Percentiles rank a stretch among this genome's conserved stretches.
These are phyloP conservation scores for Zoroaster sp. DNA, from an alignment of 53 echinoderm and acorn worm species.

Conservation along the genomic window DNA sequence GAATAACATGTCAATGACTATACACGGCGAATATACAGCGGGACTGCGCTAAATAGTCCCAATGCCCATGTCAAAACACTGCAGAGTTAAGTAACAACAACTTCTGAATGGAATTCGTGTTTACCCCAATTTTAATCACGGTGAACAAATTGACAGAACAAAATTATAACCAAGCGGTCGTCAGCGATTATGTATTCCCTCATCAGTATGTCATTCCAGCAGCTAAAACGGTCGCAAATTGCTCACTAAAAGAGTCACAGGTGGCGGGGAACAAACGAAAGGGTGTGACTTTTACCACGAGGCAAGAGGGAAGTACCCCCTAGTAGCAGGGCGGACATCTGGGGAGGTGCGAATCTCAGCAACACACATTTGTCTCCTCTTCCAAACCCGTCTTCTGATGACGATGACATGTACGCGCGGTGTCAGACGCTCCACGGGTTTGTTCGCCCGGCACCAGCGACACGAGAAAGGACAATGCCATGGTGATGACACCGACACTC, in stretches of 20 bases:
- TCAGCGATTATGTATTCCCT: background rate
- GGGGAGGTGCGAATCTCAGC: background rate
- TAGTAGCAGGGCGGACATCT: background rate
- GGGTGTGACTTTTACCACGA: constrained; percentile 7
- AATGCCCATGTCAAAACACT: background rate
- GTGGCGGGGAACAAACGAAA: background rate
- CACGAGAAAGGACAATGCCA: background rate
- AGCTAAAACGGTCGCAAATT: background rate
- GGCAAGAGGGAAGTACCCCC: no score
- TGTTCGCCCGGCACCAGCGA: background rate
- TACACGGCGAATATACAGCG: background rate
- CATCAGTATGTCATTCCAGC: background rate
- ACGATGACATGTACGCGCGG: background rate
- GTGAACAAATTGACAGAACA: background rate
- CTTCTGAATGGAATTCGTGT: background rate
- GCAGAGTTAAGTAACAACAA: background rate
- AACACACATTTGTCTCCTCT: background rate
- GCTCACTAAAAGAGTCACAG: background rate
- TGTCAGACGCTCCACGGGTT: background rate
- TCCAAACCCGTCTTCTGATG: background rate
- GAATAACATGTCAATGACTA: background rate
- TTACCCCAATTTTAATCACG: background rate
- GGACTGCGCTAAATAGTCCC: background rate
- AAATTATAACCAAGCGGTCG: background rate
- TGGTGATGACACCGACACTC: background rate